phyloP scores from a whole-genome alignment of 2,113 vertebrate genomes.

The Pelobates fuscus region DNA sequence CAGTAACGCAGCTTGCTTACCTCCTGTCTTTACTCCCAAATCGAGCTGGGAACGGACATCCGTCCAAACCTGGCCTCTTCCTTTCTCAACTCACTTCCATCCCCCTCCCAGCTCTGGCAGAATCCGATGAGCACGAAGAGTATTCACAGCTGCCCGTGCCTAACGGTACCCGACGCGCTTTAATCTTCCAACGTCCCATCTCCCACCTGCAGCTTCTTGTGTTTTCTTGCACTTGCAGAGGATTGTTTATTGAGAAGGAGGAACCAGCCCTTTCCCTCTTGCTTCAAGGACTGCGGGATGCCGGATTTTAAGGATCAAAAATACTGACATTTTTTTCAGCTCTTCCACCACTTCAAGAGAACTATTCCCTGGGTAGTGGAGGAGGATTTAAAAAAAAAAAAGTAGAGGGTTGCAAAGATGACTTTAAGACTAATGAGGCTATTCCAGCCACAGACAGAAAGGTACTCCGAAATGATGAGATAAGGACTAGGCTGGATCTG shows the following conservation, averaged over 20 bases:
- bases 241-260: constrained; percentile 7
- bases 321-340: not conserved
- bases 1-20: constrained; percentile 57
- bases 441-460: not conserved
- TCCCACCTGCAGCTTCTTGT: constrained; percentile 28
- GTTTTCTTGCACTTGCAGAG: constrained; percentile 33
- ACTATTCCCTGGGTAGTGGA: not conserved
- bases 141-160: not conserved
- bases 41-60: constrained; percentile 5
- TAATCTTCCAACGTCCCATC: not conserved
- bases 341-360: not conserved
- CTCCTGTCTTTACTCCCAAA: constrained; percentile 19
- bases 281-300: not conserved
- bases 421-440: constrained; percentile 7
- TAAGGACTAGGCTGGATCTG: not conserved
- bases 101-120: constrained; percentile 2
- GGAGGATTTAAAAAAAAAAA: not conserved
- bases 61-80: not conserved
- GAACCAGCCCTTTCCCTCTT: not conserved
- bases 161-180: not conserved
- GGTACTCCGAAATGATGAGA: not conserved
- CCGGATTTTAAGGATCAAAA: not conserved
- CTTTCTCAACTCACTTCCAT: constrained; percentile 2
- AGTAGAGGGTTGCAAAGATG: not conserved
- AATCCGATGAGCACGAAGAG: not conserved